Evolutionary conservation across 2,888 invertebrate species (phyloP), one percentile per base, ranked within the genome.

Genomic region (Drosophila stalkeri): DNA sequence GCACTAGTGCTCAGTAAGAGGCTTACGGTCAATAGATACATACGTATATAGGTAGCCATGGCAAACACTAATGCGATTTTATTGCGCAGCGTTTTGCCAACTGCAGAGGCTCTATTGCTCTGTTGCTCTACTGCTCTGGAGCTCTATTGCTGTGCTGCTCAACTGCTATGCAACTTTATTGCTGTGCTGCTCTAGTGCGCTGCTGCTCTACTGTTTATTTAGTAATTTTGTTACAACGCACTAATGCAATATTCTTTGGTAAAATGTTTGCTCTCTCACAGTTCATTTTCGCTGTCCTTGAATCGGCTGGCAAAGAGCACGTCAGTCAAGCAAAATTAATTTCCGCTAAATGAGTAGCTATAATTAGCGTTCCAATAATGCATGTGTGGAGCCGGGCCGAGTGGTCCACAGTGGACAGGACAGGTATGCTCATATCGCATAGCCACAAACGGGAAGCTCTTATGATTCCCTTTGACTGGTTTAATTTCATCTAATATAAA

Each of bases 11-110:
- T 39, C 55, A 35, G 11, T 44, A 44, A 44, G 57, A 20, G 57
- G 44, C 20, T 57, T 57, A 20, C 35, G 20, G 57, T 44, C 33
- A 57, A 44, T 35, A 44, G 16, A 57, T 37, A 37, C 49, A 54
- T 27, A 27, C 27, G 27, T 6, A 27, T 27, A 6, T 35, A n/a
- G 57, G 57, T 57, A 44, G 31, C 44, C 57, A 57, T 57, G 11
- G 33, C 57, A 44, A 57, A n/a, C 33, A 35, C 33, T 20, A 33
- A 44, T 43, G 57, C 20, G 33, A 23, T 20, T 33, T 33, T 35
- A 57, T 35, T 57, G 56, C 56, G 56, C 43, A 57, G 56, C 33
- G 16, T 33, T 33, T 33, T 20, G 9, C 8, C 33, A 35, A 16
- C 33, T 20, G 33, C 57, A 20, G 16, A 14, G 20, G 6, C 43